Base-by-base conservation (phyloP, 1,140 invertebrate genomes). In the Drosophila teissieri region DNA sequence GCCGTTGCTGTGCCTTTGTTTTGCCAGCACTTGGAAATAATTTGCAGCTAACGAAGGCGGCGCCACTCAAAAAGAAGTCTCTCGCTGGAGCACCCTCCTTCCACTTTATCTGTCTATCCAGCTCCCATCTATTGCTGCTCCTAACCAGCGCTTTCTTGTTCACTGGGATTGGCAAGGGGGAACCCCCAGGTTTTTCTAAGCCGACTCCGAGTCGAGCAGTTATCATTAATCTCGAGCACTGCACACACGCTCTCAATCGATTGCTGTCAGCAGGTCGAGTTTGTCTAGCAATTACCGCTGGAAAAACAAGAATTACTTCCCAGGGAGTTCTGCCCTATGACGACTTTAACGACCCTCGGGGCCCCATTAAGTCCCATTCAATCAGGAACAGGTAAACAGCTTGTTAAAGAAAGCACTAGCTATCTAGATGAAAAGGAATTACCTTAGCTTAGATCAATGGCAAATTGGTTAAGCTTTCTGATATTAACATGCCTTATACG, bases 31-130 rank as follows among this genome's bases (percentile, higher is more conserved):
- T 88, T 89, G 79, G 69, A 63, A 77, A 89, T 76, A 89, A 88
- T 83, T 88, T 88, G 72, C 84, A 73, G 63, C 83, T 89, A 88
- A 88, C 83, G 84, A 88, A 88, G 84, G 80, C 83, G 65, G 60
- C 62, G 58, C 63, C 82, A 86, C 82, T 86, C 55, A 82, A 78
- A 82, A 78, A 53, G 73, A 52, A 44, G 55, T 60, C 68, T 34
- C 22, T 27, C n/a, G 27, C 69, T 73, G 34, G 36, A 73, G 69
- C 19, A 40, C 39, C 55, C 69, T 73, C 34, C 68, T 34, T 55
- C n/a, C 24, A 67, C 65, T 57, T 40, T 57, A 57, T 39, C 67
- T 48, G 17, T 14, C 19, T 10, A 31, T 31, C 31, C 31, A 3
- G 17, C 31, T 37, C 22, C 19, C 19, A 15, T 44, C 27, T 15